A percentile compares a stretch with the other conserved stretches of the same genome.
Evolutionary conservation across 2,888 invertebrate species (phyloP).

Genomic region (Petrolisthes cinctipes): DNA sequence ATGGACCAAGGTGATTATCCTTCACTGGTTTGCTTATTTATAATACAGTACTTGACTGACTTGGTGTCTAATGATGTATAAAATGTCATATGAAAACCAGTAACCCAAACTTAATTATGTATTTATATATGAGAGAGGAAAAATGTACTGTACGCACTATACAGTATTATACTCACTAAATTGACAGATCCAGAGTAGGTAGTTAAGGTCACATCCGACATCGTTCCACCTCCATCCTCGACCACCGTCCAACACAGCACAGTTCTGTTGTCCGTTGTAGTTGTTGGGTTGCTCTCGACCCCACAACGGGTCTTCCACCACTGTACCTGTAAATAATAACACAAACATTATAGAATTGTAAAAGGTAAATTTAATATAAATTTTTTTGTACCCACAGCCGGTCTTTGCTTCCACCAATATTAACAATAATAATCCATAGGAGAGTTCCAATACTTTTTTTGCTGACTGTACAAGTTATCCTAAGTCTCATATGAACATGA

Average conservation of each 20-base stretch:
- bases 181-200: slow-evolving; percentile 93
- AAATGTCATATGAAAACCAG: no score
- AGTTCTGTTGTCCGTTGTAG: slow-evolving; percentile 95
- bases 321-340: slow-evolving; percentile 9
- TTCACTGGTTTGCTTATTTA: no score
- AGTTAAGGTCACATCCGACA: slow-evolving; percentile 92
- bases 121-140: background rate
- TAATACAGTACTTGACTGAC: no score
- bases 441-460: no score
- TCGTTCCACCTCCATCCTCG: slow-evolving; percentile 94
- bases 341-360: background rate
- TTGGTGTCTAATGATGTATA: no score
- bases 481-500: no score
- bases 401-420: background rate
- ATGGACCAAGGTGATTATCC: no score
- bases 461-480: no score
- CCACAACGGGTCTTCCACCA: slow-evolving; percentile 76
- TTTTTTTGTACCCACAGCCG: background rate
- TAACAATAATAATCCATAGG: no score
- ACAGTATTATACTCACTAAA: slow-evolving; percentile 77
- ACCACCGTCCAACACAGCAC: slow-evolving; percentile 92
- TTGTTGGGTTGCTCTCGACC: slow-evolving; percentile 95
- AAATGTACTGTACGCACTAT: slow-evolving; percentile 1
- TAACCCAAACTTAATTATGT: no score
- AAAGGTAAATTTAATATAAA: background rate